phyloP scores from a whole-genome alignment of 2,797 vertebrate genomes.

The Poecilia wingei region DNA sequence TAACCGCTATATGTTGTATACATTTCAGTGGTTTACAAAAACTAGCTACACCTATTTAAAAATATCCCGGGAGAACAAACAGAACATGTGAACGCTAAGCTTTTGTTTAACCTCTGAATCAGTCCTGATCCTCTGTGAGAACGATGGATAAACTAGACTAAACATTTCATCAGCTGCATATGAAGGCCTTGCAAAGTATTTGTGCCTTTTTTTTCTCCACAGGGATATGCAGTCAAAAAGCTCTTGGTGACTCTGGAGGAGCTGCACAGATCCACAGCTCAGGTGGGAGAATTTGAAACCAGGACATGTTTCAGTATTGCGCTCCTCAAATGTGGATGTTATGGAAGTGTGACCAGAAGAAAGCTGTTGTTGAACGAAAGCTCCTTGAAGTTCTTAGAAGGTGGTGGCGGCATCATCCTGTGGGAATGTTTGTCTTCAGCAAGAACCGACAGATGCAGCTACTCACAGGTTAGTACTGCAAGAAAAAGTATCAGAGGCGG shows the following conservation, averaged over 20 bases:
- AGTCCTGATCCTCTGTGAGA: background rate
- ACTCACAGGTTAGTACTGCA: background rate
- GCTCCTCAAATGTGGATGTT: background rate
- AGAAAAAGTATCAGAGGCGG: background rate
- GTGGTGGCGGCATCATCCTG: background rate
- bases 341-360: background rate
- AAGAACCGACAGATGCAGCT: background rate
- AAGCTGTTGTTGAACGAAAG: background rate
- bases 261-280: background rate
- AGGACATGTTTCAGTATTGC: background rate
- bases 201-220: background rate
- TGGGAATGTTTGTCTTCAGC: background rate
- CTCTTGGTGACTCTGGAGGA: background rate
- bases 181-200: background rate
- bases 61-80: conserved; percentile 16
- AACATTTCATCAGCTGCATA: background rate
- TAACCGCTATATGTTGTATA: conserved; percentile 39
- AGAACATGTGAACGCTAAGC: conserved; percentile 1
- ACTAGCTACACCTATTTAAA: conserved; percentile 26
- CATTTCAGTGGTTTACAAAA: conserved; percentile 32
- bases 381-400: background rate
- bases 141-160: background rate
- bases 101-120: conserved; percentile 10
- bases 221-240: background rate
- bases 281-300: background rate